Evolutionary conservation across 2,888 invertebrate species (phyloP), one percentile per base, ranked within the genome.

Genomic region (Heterodera filipjevi): DNA sequence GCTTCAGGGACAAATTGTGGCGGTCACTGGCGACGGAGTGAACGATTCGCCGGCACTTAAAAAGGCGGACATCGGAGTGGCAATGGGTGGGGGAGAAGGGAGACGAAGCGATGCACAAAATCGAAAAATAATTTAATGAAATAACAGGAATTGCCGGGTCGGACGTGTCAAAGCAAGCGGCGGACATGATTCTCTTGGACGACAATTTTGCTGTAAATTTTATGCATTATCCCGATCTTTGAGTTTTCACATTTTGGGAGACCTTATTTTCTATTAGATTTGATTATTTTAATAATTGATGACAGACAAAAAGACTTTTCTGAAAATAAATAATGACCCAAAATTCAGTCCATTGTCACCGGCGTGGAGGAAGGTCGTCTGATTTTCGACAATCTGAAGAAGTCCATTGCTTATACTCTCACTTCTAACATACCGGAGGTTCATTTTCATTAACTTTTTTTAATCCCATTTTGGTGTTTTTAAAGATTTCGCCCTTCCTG

Each of bases 101-200:
- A 22, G 2, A 6, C 19, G 22, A 53, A 6, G 14, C 5, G 19
- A 19, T 53, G 14, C n/a, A 59, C 14, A 53, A 53, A 83, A 71
- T 85, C 85, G 35, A 85, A 85, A 73, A 85, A 86, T 71, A n/a
- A 59, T 59, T n/a, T 5, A n/a, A 10, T 59, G n/a, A 46, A 30
- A 30, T 27, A 75, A 19, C 27, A 79, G 91, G 92, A 10, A 89
- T 88, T 77, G 89, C 91, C 19, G 92, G 92, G n/a, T 91, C 91
- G 16, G 92, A 92, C 83, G 91, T 92, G 2, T 93, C 90, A 79
- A 94, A 95, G 90, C 96, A 98, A 92, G 97, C 97, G 72, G 98
- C 98, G 85, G 98, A 98, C 93, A 98, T 98, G 98, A 97, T 98
- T 85, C 49, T 78, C 16, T 44, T 78, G 74, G 78, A 78, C 44